Conservation (phyloP, 1,140 invertebrate genomes). For the Drosophila kanapiae region DNA sequence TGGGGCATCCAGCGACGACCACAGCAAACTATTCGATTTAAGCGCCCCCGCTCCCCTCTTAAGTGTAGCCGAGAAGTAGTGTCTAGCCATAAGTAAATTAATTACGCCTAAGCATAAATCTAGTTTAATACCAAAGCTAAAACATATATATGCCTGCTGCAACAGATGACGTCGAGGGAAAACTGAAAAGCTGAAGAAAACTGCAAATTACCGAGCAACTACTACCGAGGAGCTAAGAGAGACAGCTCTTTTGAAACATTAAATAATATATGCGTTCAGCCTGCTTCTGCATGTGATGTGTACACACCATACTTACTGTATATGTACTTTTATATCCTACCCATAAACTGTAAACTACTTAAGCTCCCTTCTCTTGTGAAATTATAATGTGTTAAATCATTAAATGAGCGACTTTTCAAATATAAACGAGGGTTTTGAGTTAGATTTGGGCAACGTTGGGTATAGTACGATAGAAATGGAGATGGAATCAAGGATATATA, state of each 20-base stretch:
- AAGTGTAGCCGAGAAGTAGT: slow-evolving; percentile 62
- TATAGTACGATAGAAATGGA: background rate
- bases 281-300: slow-evolving; percentile 58
- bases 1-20: slow-evolving; percentile 25
- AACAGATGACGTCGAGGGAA: slow-evolving; percentile 14
- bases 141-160: slow-evolving; percentile 50
- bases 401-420: slow-evolving; percentile 69
- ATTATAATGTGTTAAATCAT: slow-evolving; percentile 65
- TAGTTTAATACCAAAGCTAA: slow-evolving; percentile 83
- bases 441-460: background rate
- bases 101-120: slow-evolving; percentile 80
- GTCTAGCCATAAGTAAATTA: slow-evolving; percentile 80
- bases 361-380: slow-evolving; percentile 75
- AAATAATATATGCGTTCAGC: slow-evolving; percentile 9
- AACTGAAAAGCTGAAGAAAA: background rate
- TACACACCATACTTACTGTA: slow-evolving; percentile 62
- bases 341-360: slow-evolving; percentile 61
- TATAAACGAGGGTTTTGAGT: slow-evolving; percentile 12
- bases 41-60: slow-evolving; percentile 60
- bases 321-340: slow-evolving; percentile 59
- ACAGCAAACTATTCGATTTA: slow-evolving; percentile 75
- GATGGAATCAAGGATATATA: background rate
- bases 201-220: background rate
- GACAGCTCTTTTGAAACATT: slow-evolving; percentile 6
- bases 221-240: background rate